phyloP scores from a whole-genome alignment of 2,113 vertebrate species.

The Cochlearius cochlearius region DNA sequence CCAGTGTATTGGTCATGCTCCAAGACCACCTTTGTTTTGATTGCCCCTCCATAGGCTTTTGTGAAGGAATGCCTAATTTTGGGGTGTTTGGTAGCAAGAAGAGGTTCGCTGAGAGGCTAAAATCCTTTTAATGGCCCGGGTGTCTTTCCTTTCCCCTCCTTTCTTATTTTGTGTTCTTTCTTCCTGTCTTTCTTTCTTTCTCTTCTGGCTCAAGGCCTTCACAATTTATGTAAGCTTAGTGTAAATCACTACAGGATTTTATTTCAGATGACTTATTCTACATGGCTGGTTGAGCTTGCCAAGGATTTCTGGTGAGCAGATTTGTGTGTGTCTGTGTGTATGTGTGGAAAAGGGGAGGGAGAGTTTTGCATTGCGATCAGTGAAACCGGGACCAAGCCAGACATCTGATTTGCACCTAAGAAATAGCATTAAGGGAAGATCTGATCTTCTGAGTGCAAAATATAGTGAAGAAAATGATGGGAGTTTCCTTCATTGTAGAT shows the following conservation, averaged over 20 bases:
- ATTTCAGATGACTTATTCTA: not conserved
- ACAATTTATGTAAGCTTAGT: not conserved
- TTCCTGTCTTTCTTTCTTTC: not conserved
- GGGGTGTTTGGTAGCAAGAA: not conserved
- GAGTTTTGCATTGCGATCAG: not conserved
- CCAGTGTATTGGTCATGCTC: not conserved
- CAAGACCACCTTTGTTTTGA: not conserved
- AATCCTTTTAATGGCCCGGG: fast-evolving
- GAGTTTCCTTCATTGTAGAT: not conserved
- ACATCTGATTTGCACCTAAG: not conserved
- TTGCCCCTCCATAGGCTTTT: not conserved
- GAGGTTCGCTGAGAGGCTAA: not conserved
- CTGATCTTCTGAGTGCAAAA: not conserved
- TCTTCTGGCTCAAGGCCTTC: not conserved
- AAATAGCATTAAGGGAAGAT: not conserved
- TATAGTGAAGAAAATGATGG: not conserved
- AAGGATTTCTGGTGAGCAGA: not conserved
- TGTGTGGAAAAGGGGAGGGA: not conserved
- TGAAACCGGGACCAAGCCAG: not conserved
- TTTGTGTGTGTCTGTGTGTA: not conserved
- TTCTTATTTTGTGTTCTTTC: not conserved
- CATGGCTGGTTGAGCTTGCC: not conserved
- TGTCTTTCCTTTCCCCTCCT: not conserved
- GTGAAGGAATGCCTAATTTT: not conserved
- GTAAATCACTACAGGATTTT: not conserved